A percentile compares a stretch with the other conserved stretches of the same genome.
Conservation (phyloP, 64 coral and sea anemone species). For the Catalaphyllia jardinei region DNA sequence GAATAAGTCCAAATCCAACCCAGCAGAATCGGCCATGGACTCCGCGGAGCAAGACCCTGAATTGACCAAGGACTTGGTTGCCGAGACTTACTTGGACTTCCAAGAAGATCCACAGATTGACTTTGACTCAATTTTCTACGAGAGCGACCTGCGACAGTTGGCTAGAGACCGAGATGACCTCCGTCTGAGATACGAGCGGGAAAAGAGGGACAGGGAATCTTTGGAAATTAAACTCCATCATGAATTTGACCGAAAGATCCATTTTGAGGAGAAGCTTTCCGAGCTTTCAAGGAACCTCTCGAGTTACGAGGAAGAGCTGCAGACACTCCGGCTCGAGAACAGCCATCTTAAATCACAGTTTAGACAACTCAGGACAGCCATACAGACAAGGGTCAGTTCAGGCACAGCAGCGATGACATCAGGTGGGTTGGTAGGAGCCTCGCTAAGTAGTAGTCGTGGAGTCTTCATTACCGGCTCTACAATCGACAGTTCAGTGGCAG, state of each 20-base stretch:
- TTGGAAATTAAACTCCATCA: constrained; percentile 25
- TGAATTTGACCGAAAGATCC: constrained; percentile 38
- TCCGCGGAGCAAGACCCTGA: background rate
- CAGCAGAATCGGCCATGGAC: background rate
- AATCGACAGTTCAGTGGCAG: background rate
- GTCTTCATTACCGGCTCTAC: background rate
- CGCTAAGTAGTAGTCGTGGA: background rate
- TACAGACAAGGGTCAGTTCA: constrained; percentile 24
- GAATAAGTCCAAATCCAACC: background rate
- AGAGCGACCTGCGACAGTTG: constrained; percentile 36
- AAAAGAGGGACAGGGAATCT: constrained; percentile 37
- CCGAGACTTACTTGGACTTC: background rate
- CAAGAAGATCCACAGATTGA: background rate
- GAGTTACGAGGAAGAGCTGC: constrained; percentile 51
- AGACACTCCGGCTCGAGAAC: constrained; percentile 31
- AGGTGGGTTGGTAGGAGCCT: background rate
- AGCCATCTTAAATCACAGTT: constrained; percentile 47
- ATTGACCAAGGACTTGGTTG: background rate
- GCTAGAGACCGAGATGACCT: constrained; percentile 45
- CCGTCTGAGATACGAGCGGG: constrained; percentile 25
- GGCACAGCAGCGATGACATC: background rate
- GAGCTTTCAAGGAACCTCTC: constrained; percentile 7
- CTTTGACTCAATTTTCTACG: background rate
- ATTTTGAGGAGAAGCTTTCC: constrained; percentile 37
- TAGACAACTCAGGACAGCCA: constrained; percentile 19